phyloP scores from a whole-genome alignment of 2,113 vertebrate species.

The Hipposideros armiger region DNA sequence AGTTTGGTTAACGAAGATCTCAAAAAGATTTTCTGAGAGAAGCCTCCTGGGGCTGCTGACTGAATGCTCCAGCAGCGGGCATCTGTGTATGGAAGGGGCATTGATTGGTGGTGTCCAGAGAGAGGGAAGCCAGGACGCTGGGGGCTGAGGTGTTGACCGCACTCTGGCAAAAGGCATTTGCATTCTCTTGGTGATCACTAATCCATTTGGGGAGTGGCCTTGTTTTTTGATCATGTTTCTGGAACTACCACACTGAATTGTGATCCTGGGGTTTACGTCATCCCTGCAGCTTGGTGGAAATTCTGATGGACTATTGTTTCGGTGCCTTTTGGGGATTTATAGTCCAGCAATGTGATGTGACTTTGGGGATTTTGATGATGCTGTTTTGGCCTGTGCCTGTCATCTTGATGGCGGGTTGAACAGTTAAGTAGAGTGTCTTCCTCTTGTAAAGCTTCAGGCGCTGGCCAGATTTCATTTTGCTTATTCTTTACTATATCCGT shows the following conservation, averaged over 20 bases:
- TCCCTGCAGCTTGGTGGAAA: constrained; percentile 1
- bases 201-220: constrained; percentile 25
- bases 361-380: constrained; percentile 23
- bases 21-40: background rate
- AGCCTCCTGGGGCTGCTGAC: background rate
- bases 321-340: background rate
- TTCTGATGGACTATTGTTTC: constrained; percentile 32
- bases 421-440: constrained; percentile 36
- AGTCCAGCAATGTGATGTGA: constrained; percentile 24
- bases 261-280: constrained; percentile 37
- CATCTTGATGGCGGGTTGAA: constrained; percentile 28
- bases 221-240: constrained; percentile 43
- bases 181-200: constrained; percentile 16
- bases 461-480: constrained; percentile 43
- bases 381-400: background rate
- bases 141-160: background rate
- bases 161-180: background rate
- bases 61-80: background rate
- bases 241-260: constrained; percentile 23
- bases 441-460: constrained; percentile 45
- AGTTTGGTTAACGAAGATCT: background rate
- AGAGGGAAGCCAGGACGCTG: background rate
- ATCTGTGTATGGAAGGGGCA: background rate
- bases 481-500: constrained; percentile 39
- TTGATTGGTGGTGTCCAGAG: background rate